Percentiles rank a stretch among this genome's conserved stretches.
phyloP scores from a whole-genome alignment of 30 jellyfish, hydroid and myxozoan species.

The Cassiopea xamachana region DNA sequence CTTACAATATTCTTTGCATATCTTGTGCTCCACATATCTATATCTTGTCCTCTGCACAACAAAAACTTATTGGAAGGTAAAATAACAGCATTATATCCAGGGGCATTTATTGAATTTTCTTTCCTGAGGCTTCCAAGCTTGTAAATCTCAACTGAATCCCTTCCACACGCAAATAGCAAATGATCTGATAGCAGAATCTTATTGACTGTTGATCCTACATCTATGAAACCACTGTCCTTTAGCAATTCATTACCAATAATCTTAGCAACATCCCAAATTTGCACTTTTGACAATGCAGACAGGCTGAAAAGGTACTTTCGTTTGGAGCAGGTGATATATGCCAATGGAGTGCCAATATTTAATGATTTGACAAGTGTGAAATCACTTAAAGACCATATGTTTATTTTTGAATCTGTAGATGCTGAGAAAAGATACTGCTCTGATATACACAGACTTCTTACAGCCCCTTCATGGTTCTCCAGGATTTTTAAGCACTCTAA shows the following conservation, averaged over 20 bases:
- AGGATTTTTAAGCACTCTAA: conserved; percentile 68
- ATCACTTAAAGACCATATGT: conserved; percentile 63
- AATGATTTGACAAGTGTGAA: conserved; percentile 16
- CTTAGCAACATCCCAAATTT: conserved; percentile 80
- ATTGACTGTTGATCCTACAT: conserved; percentile 30
- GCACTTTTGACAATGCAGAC: conserved; percentile 54
- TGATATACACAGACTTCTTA: conserved; percentile 71
- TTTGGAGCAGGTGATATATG: conserved; percentile 70
- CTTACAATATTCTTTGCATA: conserved; percentile 37
- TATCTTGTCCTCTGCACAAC: conserved; percentile 39
- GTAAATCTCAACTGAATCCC: conserved; percentile 33
- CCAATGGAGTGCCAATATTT: conserved; percentile 57
- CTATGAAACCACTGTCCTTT: conserved; percentile 1
- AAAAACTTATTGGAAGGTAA: conserved; percentile 56
- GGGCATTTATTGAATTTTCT: conserved; percentile 33
- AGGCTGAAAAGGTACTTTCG: conserved; percentile 76
- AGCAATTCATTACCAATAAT: not conserved
- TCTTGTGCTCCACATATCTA: conserved; percentile 59
- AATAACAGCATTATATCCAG: conserved; percentile 44
- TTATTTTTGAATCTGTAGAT: conserved; percentile 75
- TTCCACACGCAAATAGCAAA: conserved; percentile 58
- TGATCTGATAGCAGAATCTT: conserved; percentile 56
- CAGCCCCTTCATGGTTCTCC: conserved; percentile 81
- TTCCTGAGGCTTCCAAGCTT: conserved; percentile 74
- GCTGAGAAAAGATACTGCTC: conserved; percentile 75